Conservation (phyloP, 2,888 invertebrate genomes). For the Spialia ferax region DNA sequence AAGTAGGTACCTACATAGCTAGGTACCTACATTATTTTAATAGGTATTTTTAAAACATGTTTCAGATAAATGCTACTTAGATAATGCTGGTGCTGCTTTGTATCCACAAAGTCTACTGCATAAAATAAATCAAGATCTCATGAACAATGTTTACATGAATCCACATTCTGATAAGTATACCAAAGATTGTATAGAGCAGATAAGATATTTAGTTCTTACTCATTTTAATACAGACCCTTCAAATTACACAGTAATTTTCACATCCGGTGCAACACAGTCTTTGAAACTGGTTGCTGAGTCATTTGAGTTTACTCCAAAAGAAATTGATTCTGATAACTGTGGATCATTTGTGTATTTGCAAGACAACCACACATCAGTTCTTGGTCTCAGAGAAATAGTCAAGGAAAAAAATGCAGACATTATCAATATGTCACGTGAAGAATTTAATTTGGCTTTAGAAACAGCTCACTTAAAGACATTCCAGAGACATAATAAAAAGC, state of each 20-base stretch:
- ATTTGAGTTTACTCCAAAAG: conserved; percentile 87
- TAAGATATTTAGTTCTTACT: conserved; percentile 93
- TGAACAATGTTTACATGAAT: conserved; percentile 93
- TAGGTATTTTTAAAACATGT: no score
- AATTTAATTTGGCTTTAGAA: conserved; percentile 66
- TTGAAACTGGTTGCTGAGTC: conserved; percentile 94
- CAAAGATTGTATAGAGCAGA: conserved; percentile 94
- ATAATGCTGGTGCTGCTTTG: conserved; percentile 95
- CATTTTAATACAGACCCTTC: conserved; percentile 94
- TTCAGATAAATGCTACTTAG: conserved; percentile 93
- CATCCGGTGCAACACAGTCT: conserved; percentile 96
- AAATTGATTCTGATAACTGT: conserved; percentile 54
- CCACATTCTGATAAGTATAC: conserved; percentile 95
- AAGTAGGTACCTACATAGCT: no score
- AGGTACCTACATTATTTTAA: no score
- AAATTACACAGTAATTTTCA: conserved; percentile 96
- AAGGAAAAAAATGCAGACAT: conserved; percentile 82
- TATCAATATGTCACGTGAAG: conserved; percentile 85
- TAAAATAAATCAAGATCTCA: conserved; percentile 88
- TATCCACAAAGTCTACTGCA: conserved; percentile 92
- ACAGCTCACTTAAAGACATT: conserved; percentile 42
- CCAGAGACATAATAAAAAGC: conserved; percentile 52
- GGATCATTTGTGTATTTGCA: conserved; percentile 93
- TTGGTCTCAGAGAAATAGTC: conserved; percentile 95
- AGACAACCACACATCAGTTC: conserved; percentile 98